Evolutionary conservation across 2,888 invertebrate genomes (phyloP), one percentile per base, ranked within the genome.

Genomic region (Xylota sylvarum): DNA sequence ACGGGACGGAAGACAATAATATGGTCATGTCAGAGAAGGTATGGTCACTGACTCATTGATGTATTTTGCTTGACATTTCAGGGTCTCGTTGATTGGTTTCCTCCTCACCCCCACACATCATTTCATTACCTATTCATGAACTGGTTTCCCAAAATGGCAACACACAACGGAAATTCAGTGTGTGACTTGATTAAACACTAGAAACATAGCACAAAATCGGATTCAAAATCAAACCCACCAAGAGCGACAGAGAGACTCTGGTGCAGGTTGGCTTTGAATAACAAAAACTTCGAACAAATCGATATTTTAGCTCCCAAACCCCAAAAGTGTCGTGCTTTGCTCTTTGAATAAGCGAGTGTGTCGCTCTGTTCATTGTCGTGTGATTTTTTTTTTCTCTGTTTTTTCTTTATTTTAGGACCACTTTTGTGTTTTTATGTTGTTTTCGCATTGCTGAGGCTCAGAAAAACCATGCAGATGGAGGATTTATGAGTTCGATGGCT

Each of bases 11-110:
- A 92, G 98, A 98, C 93, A 97, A 97, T 93, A 97, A 97, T 89
- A 96, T 97, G 92, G 98, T 98, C 89, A 99, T 99, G 99, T 98
- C 99, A 12, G 99, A 99, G 93, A 99, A 98, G 94, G 93, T 93
- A 90, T 62, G 56, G 4, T 64, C 55, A 67, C 56, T 76, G 56
- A 69, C 40, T 69, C 48, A 79, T 27, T 60, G 56, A 10, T 62
- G 64, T 48, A 3, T 23, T 3, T 72, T 62, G 73, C 62, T 69
- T 78, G 73, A 67, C 58, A 58, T 78, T 86, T 82, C 86, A 86
- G 86, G 80, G 80, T 80, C 85, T 81, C 23, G 23, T 35, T 27
- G 70, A 69, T 58, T 46, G 60, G 58, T 46, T 79, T 50, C 43
- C 48, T n/a, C 23, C 9, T 30, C 50, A 52, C 46, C 32, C 35